Evolutionary conservation across 2,888 invertebrate genomes (phyloP).

Genomic region (Eilema caniola): DNA sequence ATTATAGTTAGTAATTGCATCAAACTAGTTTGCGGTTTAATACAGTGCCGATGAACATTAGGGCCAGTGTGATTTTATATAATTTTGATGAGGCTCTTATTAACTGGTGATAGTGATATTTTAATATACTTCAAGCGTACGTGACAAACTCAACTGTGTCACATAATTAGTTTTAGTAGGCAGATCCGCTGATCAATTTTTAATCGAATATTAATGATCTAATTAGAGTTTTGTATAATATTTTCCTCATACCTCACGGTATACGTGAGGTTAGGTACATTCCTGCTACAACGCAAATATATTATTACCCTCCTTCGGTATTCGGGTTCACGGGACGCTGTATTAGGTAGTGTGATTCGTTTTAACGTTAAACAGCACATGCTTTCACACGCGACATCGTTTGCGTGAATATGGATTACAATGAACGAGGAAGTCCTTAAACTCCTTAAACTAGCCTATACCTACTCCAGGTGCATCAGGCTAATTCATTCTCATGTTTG

Average conservation of each 20-base stretch:
- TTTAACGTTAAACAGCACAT: neutral
- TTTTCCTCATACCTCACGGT: slow-evolving; percentile 68
- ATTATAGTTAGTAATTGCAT: slow-evolving; percentile 54
- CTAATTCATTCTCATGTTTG: no score
- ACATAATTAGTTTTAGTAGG: slow-evolving; percentile 61
- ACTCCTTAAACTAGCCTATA: no score
- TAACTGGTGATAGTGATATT: slow-evolving; percentile 54
- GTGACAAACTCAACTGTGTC: slow-evolving; percentile 79
- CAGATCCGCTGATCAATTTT: slow-evolving; percentile 56
- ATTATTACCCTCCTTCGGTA: neutral
- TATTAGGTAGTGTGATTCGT: neutral
- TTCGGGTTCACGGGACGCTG: neutral
- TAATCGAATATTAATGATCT: slow-evolving; percentile 70
- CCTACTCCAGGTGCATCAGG: no score
- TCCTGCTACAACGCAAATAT: neutral
- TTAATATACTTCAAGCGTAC: slow-evolving; percentile 67
- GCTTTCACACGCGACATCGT: neutral
- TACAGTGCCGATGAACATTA: slow-evolving; percentile 69
- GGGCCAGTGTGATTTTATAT: slow-evolving; percentile 51
- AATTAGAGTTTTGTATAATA: slow-evolving; percentile 56
- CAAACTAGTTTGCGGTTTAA: slow-evolving; percentile 64
- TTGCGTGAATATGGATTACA: no score
- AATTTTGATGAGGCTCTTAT: neutral
- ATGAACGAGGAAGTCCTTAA: no score
- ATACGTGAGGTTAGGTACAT: neutral